Percentiles rank a stretch among this genome's conserved stretches.
Conservation (phyloP, 2,888 invertebrate species). For the Drosophila nigricruria region DNA sequence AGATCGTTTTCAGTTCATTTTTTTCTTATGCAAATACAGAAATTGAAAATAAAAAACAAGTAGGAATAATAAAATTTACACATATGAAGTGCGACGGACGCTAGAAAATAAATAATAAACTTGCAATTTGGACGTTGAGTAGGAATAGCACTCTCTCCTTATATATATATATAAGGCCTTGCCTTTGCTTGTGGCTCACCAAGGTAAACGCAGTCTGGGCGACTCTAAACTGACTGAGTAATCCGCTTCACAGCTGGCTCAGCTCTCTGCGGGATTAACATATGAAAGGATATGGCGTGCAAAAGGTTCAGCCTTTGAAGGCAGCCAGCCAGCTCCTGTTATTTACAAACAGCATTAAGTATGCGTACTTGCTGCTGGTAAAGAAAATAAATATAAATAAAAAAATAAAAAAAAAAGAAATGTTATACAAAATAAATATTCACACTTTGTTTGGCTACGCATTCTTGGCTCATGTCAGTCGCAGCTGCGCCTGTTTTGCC, state of each 20-base stretch:
- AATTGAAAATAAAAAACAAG: conserved; percentile 45
- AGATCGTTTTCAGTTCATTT: conserved; percentile 36
- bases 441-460: conserved; percentile 52
- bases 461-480: conserved; percentile 63
- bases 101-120: conserved; percentile 44
- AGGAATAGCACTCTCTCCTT: neutral
- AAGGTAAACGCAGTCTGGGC: conserved; percentile 36
- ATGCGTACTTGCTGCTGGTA: conserved; percentile 41
- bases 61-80: conserved; percentile 25
- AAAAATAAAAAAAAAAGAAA: conserved; percentile 11
- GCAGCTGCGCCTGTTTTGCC: conserved; percentile 60
- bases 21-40: conserved; percentile 47
- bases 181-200: conserved; percentile 9
- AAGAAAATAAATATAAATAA: neutral
- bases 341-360: conserved; percentile 53
- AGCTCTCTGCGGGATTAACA: conserved; percentile 59
- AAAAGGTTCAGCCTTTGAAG: conserved; percentile 49
- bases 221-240: conserved; percentile 39
- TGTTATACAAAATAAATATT: conserved; percentile 63
- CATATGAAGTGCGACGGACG: conserved; percentile 35
- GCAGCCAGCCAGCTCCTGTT: conserved; percentile 16
- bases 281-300: conserved; percentile 61
- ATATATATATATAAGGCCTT: neutral
- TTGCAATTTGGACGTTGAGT: conserved; percentile 16
- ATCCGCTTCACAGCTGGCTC: conserved; percentile 39